Conservation (phyloP, 2,888 invertebrate genomes). For the Drosophila rellima region DNA sequence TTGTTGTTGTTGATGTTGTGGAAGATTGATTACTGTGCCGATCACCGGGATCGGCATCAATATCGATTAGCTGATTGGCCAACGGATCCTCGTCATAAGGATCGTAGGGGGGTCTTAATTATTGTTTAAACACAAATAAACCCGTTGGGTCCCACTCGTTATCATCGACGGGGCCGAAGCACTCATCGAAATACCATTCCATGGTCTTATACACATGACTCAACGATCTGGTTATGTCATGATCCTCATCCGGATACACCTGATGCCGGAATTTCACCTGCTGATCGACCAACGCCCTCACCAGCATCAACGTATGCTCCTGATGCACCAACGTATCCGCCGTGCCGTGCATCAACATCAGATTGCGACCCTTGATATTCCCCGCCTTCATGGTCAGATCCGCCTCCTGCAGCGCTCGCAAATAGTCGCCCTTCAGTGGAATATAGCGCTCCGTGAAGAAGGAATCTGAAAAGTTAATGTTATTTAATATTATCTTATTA, state of each 20-base stretch:
- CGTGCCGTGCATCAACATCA: constrained; percentile 92
- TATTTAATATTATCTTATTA: no score
- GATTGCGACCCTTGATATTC: constrained; percentile 89
- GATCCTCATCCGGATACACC: constrained; percentile 95
- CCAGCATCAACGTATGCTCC: constrained; percentile 94
- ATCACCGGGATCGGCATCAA: constrained; percentile 59
- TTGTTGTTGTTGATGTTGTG: constrained; percentile 37
- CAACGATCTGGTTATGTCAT: constrained; percentile 90
- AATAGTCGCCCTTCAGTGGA: constrained; percentile 91
- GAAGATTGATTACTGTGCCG: constrained; percentile 49
- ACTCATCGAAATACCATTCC: constrained; percentile 94
- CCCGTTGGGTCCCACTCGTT: constrained; percentile 90
- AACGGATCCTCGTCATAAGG: constrained; percentile 79
- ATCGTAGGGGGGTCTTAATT: constrained; percentile 82
- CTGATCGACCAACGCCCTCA: constrained; percentile 92
- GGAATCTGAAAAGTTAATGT: constrained; percentile 88
- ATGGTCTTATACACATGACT: constrained; percentile 93
- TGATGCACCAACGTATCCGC: constrained; percentile 95
- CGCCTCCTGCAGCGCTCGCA: constrained; percentile 90
- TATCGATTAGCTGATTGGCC: constrained; percentile 73
- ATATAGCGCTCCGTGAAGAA: constrained; percentile 96
- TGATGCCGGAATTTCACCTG: constrained; percentile 94
- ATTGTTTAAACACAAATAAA: constrained; percentile 86
- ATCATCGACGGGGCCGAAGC: constrained; percentile 90
- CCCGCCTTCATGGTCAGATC: constrained; percentile 93